Evolutionary conservation across 1,140 invertebrate genomes (phyloP), one percentile per base, ranked within the genome.

Genomic region (Marisa cornuarietis): DNA sequence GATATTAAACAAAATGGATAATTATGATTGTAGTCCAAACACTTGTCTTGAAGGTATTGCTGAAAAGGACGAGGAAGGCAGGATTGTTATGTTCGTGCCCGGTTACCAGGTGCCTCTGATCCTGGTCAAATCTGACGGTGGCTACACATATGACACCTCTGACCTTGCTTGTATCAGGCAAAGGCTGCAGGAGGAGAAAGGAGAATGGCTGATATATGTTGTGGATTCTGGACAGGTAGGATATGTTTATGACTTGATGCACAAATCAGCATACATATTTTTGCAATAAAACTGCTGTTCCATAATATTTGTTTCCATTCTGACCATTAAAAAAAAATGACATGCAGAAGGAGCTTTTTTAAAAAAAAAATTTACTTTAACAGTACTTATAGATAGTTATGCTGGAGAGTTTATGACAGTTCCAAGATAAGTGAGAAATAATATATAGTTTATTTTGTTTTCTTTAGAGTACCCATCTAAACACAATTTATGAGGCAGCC

Each of bases 101-200:
- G 90, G 86, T 42, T 82, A 82, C 65, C 81, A 81, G n/a, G 86
- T 93, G n/a, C 99, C 98, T 1, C 90, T 99, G 24, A 99, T 97
- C 0, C 93, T 99, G 24, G 94, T 99, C 0, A 99, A 99, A 92
- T 97, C 96, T 8, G 99, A 99, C 92, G 99, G 99, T 73, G 98
- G 98, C 52, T 99, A 95, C 89, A 99, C 99, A 0, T 99, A 99
- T 91, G 99, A 99, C 89, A 99, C 99, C 0, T 99, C 98, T 13
- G 99, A 99, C 91, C 93, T 99, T 93, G 97, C 99, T 8, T 94
- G 96, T 14, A 93, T 99, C 6, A 95, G 94, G 84, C 94, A 99
- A 72, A 93, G 99, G 71, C 90, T 99, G 11, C 90, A 95, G 78
- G 96, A 97, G 87, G 97, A 99, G 89, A 95, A 95, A 80, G 95